Conservation (phyloP, 1,140 invertebrate genomes). For the Drosophila malerkotliana region DNA sequence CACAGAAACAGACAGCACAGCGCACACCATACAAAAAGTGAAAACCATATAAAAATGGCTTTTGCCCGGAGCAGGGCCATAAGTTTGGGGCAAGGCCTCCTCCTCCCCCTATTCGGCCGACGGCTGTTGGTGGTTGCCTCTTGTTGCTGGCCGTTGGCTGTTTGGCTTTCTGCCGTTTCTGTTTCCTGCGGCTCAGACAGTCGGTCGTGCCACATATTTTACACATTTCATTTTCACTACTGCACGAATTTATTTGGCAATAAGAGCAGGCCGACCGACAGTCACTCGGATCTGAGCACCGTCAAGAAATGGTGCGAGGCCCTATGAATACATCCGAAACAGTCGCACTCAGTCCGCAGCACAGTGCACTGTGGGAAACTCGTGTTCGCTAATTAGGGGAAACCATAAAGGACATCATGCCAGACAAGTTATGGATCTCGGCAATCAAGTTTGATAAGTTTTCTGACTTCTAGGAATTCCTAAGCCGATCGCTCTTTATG, state of each 20-base stretch:
- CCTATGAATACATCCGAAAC: slow-evolving; percentile 65
- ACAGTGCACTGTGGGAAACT: slow-evolving; percentile 18
- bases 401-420: not conserved
- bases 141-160: not conserved
- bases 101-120: slow-evolving; percentile 8
- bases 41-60: slow-evolving; percentile 67
- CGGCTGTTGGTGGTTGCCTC: slow-evolving; percentile 31
- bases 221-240: slow-evolving; percentile 80
- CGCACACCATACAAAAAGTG: slow-evolving; percentile 49
- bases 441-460: not conserved
- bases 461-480: not conserved
- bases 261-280: slow-evolving; percentile 63
- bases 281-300: slow-evolving; percentile 45
- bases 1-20: slow-evolving; percentile 8
- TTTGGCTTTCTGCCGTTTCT: not conserved
- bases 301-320: slow-evolving; percentile 62
- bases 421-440: not conserved
- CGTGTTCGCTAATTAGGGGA: not conserved
- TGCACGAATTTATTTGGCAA: slow-evolving; percentile 81
- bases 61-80: slow-evolving; percentile 40
- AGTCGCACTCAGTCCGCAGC: slow-evolving; percentile 2
- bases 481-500: no score
- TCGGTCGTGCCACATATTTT: slow-evolving; percentile 74
- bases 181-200: slow-evolving; percentile 35
- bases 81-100: slow-evolving; percentile 55